Evolutionary conservation across 2,888 invertebrate genomes (phyloP).

Genomic region (Zaprionus obscuricornis): DNA sequence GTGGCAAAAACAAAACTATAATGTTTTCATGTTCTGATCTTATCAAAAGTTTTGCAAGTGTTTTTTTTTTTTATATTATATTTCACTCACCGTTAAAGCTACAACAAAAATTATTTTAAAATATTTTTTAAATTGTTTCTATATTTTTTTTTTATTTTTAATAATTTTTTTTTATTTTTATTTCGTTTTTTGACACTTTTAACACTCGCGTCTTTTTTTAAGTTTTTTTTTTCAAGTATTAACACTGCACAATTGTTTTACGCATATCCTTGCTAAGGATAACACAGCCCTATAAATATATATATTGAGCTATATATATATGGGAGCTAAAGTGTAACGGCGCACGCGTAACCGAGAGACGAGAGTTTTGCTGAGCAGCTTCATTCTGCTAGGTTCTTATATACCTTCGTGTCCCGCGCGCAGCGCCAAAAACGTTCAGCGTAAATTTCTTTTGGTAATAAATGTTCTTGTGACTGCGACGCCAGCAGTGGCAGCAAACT

Average conservation of each 20-base stretch:
- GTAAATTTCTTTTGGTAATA: constrained; percentile 64
- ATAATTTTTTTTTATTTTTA: not conserved
- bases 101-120: too few species aligned
- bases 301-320: constrained; percentile 10
- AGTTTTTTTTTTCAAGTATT: not conserved
- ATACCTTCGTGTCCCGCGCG: constrained; percentile 79
- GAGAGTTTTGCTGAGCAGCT: constrained; percentile 73
- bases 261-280: constrained; percentile 62
- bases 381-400: constrained; percentile 81
- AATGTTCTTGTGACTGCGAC: constrained; percentile 47
- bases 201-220: too few species aligned
- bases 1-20: too few species aligned
- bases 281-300: too few species aligned
- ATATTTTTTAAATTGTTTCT: not conserved
- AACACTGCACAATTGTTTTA: constrained; percentile 25
- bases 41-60: too few species aligned
- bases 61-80: not conserved
- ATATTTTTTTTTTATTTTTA: not conserved
- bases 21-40: not conserved
- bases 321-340: constrained; percentile 53
- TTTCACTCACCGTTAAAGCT: constrained; percentile 36
- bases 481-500: constrained; percentile 32
- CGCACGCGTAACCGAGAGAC: constrained; percentile 77
- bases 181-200: not conserved
- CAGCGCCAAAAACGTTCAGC: constrained; percentile 34